These are phyloP conservation scores for Peromyscus attwateri DNA, from an alignment of 2,797 vertebrate species.

Conservation along the genomic window DNA sequence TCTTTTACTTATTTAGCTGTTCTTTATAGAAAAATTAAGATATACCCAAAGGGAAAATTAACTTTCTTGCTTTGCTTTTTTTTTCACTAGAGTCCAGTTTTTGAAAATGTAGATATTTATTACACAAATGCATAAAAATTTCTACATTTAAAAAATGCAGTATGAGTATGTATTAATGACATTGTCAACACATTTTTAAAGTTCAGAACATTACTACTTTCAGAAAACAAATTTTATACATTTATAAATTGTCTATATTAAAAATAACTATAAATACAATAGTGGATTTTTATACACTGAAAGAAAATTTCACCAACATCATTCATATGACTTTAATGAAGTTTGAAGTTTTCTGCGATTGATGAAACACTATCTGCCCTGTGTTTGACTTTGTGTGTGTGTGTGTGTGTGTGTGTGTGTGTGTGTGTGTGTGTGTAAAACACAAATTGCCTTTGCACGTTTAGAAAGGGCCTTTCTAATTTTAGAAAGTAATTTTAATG, in stretches of 20 bases:
- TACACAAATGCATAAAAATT: not conserved
- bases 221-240: not conserved
- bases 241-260: not conserved
- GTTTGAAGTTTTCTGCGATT: not conserved
- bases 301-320: not conserved
- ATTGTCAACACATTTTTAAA: not conserved
- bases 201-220: not conserved
- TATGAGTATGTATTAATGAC: not conserved
- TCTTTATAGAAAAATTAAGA: not conserved
- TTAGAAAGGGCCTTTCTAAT: not conserved
- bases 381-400: not conserved
- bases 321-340: not conserved
- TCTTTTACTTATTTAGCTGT: not conserved
- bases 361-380: not conserved
- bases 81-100: not conserved
- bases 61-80: not conserved
- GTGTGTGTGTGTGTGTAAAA: not conserved
- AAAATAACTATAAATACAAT: not conserved
- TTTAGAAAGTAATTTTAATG: slow-evolving; percentile 9
- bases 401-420: not conserved
- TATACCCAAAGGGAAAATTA: not conserved
- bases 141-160: not conserved
- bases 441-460: not conserved
- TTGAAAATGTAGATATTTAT: not conserved
- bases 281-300: not conserved